Evolutionary conservation across 2,888 invertebrate genomes (phyloP).

Genomic region (Mythimna lalbum): DNA sequence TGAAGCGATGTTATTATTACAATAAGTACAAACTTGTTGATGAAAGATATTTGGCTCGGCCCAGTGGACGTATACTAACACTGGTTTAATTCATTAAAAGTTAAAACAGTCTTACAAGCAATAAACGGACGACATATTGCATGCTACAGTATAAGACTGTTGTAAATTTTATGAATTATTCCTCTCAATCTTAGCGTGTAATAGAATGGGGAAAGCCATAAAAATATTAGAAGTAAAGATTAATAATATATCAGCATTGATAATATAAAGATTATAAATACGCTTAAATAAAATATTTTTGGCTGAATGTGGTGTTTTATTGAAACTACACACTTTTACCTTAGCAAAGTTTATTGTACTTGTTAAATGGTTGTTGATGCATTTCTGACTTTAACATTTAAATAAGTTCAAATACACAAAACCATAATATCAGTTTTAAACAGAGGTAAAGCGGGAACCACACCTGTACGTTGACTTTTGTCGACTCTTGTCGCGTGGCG

Average conservation of each 20-base stretch:
- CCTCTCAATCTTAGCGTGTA: slow-evolving; percentile 77
- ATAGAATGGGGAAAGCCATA: slow-evolving; percentile 85
- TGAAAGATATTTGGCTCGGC: slow-evolving; percentile 81
- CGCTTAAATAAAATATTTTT: slow-evolving; percentile 91
- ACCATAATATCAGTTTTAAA: background rate
- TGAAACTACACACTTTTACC: slow-evolving; percentile 46
- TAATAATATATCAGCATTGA: slow-evolving; percentile 90
- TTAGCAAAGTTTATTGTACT: slow-evolving; percentile 59
- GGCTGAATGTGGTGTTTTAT: slow-evolving; percentile 86
- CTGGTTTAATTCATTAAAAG: slow-evolving; percentile 74
- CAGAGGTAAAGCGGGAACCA: slow-evolving; percentile 22
- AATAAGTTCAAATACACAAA: slow-evolving; percentile 53
- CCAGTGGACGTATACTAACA: slow-evolving; percentile 81
- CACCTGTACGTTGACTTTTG: too few relatives aligned
- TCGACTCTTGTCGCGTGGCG: too few relatives aligned
- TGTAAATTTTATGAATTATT: slow-evolving; percentile 77
- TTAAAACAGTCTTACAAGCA: slow-evolving; percentile 73
- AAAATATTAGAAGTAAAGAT: slow-evolving; percentile 87
- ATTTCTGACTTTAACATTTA: slow-evolving; percentile 49
- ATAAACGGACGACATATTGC: slow-evolving; percentile 31
- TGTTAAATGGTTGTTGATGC: slow-evolving; percentile 49
- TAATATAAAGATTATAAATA: slow-evolving; percentile 90
- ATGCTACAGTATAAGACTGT: slow-evolving; percentile 67
- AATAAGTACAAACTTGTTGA: slow-evolving; percentile 87
- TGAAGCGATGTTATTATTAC: slow-evolving; percentile 77